Base-by-base conservation (phyloP, 2,113 vertebrate species). In the Globicephala melas region DNA sequence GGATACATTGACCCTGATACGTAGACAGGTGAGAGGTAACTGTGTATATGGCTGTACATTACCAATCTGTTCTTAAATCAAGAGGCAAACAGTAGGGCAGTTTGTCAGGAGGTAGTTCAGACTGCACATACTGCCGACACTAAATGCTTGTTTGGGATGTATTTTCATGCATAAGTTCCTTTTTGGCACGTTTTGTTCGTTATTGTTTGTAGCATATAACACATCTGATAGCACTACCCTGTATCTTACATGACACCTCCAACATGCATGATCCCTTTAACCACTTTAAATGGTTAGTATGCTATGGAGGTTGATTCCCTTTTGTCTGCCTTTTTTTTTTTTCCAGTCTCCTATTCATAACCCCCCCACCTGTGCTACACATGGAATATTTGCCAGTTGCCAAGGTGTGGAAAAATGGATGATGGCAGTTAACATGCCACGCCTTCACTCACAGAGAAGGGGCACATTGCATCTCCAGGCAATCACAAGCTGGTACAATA, bases 361-460 rank as follows among this genome's bases (percentile, higher is more conserved):
- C 83, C 82, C 18, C 89, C 82, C 93, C 92, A 95, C 94, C 93
- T 97, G 90, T 93, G 47, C 94, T 96, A 80, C 62, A 79, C 71
- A 73, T 97, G 94, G 95, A 91, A 98, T 95, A 89, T 96, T 97
- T 98, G 97, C 97, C 91, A 97, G 36, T 41, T 97, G 91, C 94
- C 81, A 96, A 63, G 86, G 76, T 97, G 44, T 91, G 97, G 98
- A 95, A 92, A 96, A 95, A 97, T 96, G 95, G 73, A 91, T 0
- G 70, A 53, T 89, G 77, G 94, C 95, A 82, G 92, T 4, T 74
- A 76, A 26, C 58, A 26, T 95, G 92, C 65, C 73, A 96, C 74
- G 50, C 83, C 88, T 97, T 96, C 73, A 10, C 25, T 96, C 97
- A 81, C 86, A 91, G 90, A 55, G 90, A 90, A 65, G 88, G 73